Base-by-base conservation (phyloP, 2,888 invertebrate species). In the Pristionchus exspectatus region DNA sequence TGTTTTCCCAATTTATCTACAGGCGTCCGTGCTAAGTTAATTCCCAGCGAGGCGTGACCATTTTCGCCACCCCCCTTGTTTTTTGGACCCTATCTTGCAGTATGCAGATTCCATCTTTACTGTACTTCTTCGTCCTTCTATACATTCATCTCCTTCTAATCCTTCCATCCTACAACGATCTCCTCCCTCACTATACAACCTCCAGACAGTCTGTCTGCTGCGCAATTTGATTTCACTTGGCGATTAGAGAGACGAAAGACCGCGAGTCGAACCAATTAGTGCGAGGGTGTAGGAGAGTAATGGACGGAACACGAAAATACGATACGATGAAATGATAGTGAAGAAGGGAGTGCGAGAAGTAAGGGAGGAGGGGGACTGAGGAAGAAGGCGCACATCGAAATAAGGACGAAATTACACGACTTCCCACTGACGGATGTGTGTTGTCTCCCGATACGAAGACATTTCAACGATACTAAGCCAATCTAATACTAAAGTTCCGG, bases 401-500 rank as follows among this genome's bases (percentile, higher is more conserved):
- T 74, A 38, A 74, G 38, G 74, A 9, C 38, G 74, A 74, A 74
- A 74, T 74, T 74, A 21, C n/a, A 69, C n/a, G 38, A 24, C 59
- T 59, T 56, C 18, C n/a, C 33, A 38, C 9, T 74, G 74, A 74
- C 21, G 74, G 38, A 21, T 38, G 4, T 69, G 30, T 30, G 30
- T 30, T 27, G 14, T 30, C 2, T 18, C 30, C 18, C 38, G 38
- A 12, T 38, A 63, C 63, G 63, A 50, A 50, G 27, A 38, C 33
- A 74, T 33, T 38, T 21, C 33, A 74, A 74, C 63, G 74, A 74
- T 74, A 74, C 18, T 74, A 74, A 74, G 74, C 38, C 38, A 74
- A 74, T 74, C n/a, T 63, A 63, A 69, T 69, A 74, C 38, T 74
- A 74, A 74, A 74, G 74, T 74, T 74, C 33, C 74, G 74, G 74